Base-by-base conservation (phyloP, 92 coral and sea anemone species). In the Phenganax stokvisi region DNA sequence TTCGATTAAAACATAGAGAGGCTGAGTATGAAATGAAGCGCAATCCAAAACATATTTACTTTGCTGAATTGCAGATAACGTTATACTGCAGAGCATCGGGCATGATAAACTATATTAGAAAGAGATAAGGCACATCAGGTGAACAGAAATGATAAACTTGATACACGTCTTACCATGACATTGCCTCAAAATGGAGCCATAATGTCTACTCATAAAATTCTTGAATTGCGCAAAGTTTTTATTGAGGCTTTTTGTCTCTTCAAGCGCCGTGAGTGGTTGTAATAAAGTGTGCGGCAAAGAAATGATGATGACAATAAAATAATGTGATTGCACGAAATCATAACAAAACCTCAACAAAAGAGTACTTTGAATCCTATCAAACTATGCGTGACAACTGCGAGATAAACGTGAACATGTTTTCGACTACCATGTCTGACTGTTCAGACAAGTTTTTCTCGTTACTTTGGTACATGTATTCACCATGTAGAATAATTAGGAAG, bases 171-270 rank as follows among this genome's bases (percentile, higher is more conserved):
- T 79, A 79, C 73, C 74, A 64, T 51, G 83, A 79, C 47, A 64
- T 60, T 63, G 67, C 30, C 81, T 77, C 53, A 77, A 15, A 11
- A 31, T 77, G 81, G 81, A 79, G 83, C 83, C 83, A 79, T 30
- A 16, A 10, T 62, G 83, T 79, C 83, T 79, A 64, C 63, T 37
- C 11, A 6, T 17, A 25, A 79, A 52, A 64, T 53, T 16, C 52
- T n/a, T 79, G 74, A 79, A 79, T 64, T 28, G 13, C 13, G 12
- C 54, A n/a, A 13, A 29, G n/a, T 30, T 37, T 37, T 37, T 2
- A 37, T 37, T 2, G 5, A 37, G 5, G 47, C 5, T 37, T 37
- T 37, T 37, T 2, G 47, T 37, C 47, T 37, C 47, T 37, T 37
- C 47, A 37, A 37, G 5, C 2, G 47, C 2, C 47, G 5, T 37